Evolutionary conservation across 2,888 invertebrate genomes (phyloP), one percentile per base, ranked within the genome.

Genomic region (Drosophila picticornis): DNA sequence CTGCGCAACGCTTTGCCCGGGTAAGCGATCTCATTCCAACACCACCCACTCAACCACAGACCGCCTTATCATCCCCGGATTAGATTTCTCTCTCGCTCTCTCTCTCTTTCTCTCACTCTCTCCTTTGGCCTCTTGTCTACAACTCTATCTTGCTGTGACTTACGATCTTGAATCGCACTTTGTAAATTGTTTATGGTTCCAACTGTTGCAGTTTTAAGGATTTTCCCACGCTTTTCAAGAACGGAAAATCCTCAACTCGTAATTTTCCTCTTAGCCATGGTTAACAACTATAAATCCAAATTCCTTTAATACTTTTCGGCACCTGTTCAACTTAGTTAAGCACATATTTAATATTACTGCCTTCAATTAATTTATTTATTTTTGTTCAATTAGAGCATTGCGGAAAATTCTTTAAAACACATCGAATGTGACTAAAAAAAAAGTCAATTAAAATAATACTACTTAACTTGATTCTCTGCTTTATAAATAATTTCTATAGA

Each of bases 1-100:
- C 94, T 96, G 81, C 94, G 96, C 56, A 96, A 95, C 66, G 96
- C 96, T 75, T 94, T 96, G 86, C 96, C 96, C 61, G 96, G 96
- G 96, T 96, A 95, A 95, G 95, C 78, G 57, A 51, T 34, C 65
- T 10, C 5, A 9, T 38, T 31, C 31, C 4, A 46, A 46, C 16
- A n/a, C 7, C 36, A 38, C 25, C 27, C 32, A 25, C 25, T n/a
- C 22, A 29, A 48, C 32, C 31, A 25, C 43, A n/a, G 40, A 19
- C 16, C 9, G 25, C 16, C 16, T 16, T 46, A 27, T 25, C 36
- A 58, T 40, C 5, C 16, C 16, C 16, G n/a, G 36, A 27, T 25
- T 25, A 50, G 27, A 55, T 48, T 22, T 29, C 6, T n/a, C 22
- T 19, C 29, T 36, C 10, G 25, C 22, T 43, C 22, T 11, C 11